A percentile compares a stretch with the other conserved stretches of the same genome.
Conservation (phyloP, 2,888 invertebrate genomes). For the Clanis bilineata region DNA sequence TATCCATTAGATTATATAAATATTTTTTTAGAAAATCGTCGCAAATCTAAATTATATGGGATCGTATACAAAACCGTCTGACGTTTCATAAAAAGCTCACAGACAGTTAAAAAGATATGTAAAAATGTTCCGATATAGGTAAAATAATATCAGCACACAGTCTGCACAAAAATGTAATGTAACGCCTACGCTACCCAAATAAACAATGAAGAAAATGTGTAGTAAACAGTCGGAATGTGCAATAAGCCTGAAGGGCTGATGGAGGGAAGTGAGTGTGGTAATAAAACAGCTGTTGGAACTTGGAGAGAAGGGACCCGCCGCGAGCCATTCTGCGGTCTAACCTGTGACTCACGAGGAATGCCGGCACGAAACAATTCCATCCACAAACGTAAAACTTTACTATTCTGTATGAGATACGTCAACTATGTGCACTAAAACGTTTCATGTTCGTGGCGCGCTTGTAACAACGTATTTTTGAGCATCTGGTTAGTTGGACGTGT, state of each 20-base stretch:
- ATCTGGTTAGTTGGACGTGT: not conserved
- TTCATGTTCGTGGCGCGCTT: not conserved
- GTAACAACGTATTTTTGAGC: not conserved
- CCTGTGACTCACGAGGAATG: constrained; percentile 10
- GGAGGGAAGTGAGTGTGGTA: constrained; percentile 7
- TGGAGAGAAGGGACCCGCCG: constrained; percentile 1
- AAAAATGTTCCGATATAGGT: too few species aligned
- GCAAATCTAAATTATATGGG: too few species aligned
- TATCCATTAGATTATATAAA: too few species aligned
- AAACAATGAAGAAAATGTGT: not conserved
- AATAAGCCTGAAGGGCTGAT: not conserved
- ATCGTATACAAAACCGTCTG: too few species aligned
- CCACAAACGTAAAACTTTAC: not conserved
- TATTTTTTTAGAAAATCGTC: too few species aligned
- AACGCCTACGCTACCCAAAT: not conserved
- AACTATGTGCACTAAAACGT: not conserved
- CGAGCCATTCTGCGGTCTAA: not conserved
- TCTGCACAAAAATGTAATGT: not conserved
- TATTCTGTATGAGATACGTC: not conserved
- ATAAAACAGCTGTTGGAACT: constrained; percentile 9
- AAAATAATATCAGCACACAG: not conserved
- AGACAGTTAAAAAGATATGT: too few species aligned
- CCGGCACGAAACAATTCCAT: not conserved
- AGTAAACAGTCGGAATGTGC: constrained; percentile 8
- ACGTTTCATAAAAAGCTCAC: too few species aligned